These are phyloP conservation scores for Trachelus iudaicus DNA, from an alignment of 2,888 invertebrate species.

Conservation along the genomic window DNA sequence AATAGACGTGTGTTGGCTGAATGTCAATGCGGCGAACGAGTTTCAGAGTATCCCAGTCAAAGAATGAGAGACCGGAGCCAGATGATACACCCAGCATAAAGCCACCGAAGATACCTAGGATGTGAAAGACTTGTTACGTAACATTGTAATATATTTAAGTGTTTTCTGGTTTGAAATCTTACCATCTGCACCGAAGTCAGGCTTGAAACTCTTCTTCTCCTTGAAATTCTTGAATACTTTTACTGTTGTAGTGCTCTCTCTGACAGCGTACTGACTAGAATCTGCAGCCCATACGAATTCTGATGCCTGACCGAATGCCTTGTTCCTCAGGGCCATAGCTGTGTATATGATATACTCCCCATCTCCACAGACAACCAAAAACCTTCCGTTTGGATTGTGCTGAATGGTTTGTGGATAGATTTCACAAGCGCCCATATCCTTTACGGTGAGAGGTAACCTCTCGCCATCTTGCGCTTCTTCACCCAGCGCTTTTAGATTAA, in stretches of 20 bases:
- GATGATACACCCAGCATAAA: slow-evolving; percentile 91
- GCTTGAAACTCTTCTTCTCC: slow-evolving; percentile 94
- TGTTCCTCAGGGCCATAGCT: slow-evolving; percentile 98
- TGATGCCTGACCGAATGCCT: slow-evolving; percentile 97
- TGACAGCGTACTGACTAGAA: slow-evolving; percentile 90
- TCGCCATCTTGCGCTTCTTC: slow-evolving; percentile 71
- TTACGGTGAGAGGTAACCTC: slow-evolving; percentile 87
- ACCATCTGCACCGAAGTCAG: slow-evolving; percentile 97
- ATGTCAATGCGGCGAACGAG: slow-evolving; percentile 96
- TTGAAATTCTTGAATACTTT: slow-evolving; percentile 99
- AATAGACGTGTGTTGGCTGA: slow-evolving; percentile 91
- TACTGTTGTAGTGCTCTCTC: slow-evolving; percentile 90
- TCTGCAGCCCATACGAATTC: slow-evolving; percentile 99
- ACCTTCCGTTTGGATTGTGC: slow-evolving; percentile 97
- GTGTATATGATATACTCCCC: slow-evolving; percentile 99
- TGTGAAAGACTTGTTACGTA: slow-evolving; percentile 3
- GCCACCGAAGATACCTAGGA: slow-evolving; percentile 88
- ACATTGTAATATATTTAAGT: background rate
- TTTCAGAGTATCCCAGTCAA: slow-evolving; percentile 96
- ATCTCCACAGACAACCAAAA: slow-evolving; percentile 96
- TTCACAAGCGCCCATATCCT: slow-evolving; percentile 99
- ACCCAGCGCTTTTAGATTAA: slow-evolving; percentile 86
- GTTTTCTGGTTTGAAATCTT: slow-evolving; percentile 41
- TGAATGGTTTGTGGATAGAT: slow-evolving; percentile 98
- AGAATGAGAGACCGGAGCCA: slow-evolving; percentile 89